Percentiles rank a stretch among this genome's conserved stretches.
Conservation (phyloP, 2,888 invertebrate genomes). For the Tipula lateralis region DNA sequence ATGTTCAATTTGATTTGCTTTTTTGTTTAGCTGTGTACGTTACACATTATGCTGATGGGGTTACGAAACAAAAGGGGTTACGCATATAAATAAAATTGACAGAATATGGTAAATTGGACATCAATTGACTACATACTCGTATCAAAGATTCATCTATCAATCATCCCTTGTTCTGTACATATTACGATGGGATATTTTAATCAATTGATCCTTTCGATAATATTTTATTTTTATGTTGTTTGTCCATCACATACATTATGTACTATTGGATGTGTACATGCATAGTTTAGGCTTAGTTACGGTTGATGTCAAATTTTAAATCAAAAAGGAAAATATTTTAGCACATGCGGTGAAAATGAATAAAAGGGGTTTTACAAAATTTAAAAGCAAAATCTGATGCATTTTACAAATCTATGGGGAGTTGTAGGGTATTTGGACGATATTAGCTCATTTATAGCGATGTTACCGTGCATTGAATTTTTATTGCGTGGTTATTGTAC, state of each 20-base stretch:
- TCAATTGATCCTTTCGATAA: slow-evolving; percentile 11
- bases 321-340: background rate
- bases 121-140: background rate
- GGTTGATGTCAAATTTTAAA: background rate
- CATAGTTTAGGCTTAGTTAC: background rate
- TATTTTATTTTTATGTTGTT: background rate
- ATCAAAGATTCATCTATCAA: background rate
- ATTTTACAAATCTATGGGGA: background rate
- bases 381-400: background rate
- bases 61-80: background rate
- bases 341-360: background rate
- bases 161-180: background rate
- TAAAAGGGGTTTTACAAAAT: background rate
- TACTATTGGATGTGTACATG: background rate
- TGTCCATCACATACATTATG: background rate
- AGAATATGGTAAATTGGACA: slow-evolving; percentile 15
- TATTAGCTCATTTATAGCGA: no score
- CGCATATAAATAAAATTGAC: background rate
- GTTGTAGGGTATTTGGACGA: background rate
- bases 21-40: background rate
- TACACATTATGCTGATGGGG: background rate
- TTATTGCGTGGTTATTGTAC: no score
- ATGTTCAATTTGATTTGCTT: slow-evolving; percentile 11
- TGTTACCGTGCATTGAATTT: no score
- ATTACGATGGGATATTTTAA: background rate